Base-by-base conservation (phyloP, 2,113 vertebrate genomes). In the Colistium nudipinnis region DNA sequence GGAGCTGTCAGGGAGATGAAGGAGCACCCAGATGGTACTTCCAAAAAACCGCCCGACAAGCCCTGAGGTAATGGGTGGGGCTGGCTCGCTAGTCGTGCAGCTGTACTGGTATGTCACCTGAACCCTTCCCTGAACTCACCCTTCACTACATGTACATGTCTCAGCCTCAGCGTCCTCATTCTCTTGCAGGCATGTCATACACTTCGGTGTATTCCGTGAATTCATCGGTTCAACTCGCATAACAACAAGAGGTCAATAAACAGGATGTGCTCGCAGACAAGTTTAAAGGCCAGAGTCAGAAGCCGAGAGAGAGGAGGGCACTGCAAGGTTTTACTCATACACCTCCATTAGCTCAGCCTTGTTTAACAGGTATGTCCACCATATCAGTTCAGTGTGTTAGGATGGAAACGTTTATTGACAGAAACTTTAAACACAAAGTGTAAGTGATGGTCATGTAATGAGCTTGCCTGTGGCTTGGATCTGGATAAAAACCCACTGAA, bases 1-100 rank as follows among this genome's bases (percentile, higher is more conserved):
- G 54, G 44, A 84, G 64, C 85, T 85, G 86, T 87, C 88, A 67
- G 64, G 52, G 51, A 86, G 77, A 77, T 87, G 80, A 87, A 81
- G 75, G 75, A 85, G 88, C 83, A 89, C 83, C 89, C 93, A 94
- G 92, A 90, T 94, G 93, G 86, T 84, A 86, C 82, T 88, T 89
- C 87, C 61, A 89, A 91, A 88, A 84, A 74, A 43, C 91, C 87
- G 86, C 89, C 69, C 4, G 25, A 73, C 76, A 62, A 48, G 62
- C 74, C 89, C 88, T 70, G 74, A 87, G 92, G 91, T 83, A 83
- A 38, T 84, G 73, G 88, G 85, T 62, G 86, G 79, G 78, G 80
- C 71, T 82, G 10, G 22, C 22, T 80, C 82, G 82, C 67, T 48
- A 76, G 70, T 81, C 24, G 27, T 75, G 78, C 72, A 25, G 82